These are phyloP conservation scores for Cephus sareptanus DNA, from an alignment of 2,888 invertebrate species.

Conservation along the genomic window DNA sequence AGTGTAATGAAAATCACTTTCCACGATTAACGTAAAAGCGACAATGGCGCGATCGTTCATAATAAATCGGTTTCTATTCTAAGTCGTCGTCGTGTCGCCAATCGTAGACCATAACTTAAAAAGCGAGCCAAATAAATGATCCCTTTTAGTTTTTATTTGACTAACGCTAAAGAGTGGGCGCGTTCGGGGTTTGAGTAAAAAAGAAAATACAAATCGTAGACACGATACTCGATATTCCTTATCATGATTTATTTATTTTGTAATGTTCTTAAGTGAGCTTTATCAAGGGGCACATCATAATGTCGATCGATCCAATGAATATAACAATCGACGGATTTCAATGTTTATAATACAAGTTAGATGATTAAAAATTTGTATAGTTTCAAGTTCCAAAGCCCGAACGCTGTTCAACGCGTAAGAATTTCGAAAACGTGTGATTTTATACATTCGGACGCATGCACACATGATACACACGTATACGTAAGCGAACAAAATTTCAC, in stretches of 20 bases:
- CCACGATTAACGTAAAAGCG: not conserved
- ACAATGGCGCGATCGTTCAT: too few species aligned
- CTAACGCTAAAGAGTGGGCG: too few species aligned
- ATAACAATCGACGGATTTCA: not conserved
- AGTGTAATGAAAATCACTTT: not conserved
- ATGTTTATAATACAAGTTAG: not conserved
- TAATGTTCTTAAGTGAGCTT: not conserved
- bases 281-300: not conserved
- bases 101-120: too few species aligned
- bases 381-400: not conserved
- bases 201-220: not conserved
- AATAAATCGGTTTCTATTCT: too few species aligned
- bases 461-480: not conserved
- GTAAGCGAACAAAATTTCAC: not conserved
- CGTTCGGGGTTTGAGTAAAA: not conserved
- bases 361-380: not conserved
- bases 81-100: too few species aligned
- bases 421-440: not conserved
- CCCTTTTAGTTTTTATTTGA: too few species aligned
- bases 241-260: not conserved
- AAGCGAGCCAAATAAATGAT: too few species aligned
- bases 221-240: not conserved
- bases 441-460: not conserved
- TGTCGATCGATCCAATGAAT: not conserved
- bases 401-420: not conserved